Evolutionary conservation across 2,888 invertebrate genomes (phyloP).

Genomic region (Petrolisthes manimaculis): DNA sequence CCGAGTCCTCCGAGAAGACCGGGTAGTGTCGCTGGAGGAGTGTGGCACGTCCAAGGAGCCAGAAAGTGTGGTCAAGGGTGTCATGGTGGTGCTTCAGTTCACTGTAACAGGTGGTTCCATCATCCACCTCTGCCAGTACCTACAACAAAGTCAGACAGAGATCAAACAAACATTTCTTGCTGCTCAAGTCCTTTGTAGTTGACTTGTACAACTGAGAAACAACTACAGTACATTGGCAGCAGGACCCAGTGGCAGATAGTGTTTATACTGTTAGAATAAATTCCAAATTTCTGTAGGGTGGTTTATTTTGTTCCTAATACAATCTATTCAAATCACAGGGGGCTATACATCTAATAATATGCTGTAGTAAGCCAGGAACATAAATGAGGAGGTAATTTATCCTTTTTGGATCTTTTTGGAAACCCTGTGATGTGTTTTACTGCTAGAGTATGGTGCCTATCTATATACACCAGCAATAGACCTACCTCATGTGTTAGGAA

Average conservation of each 20-base stretch:
- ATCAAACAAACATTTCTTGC: too few species aligned
- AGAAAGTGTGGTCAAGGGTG: constrained; percentile 80
- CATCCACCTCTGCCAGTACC: constrained; percentile 63
- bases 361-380: neutral
- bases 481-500: constrained; percentile 81
- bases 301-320: too few species aligned
- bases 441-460: too few species aligned
- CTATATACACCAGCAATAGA: neutral
- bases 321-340: too few species aligned
- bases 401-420: neutral
- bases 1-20: constrained; percentile 77
- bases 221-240: too few species aligned
- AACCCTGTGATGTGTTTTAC: neutral
- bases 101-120: constrained; percentile 47
- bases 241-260: too few species aligned
- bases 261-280: too few species aligned
- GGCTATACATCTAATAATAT: neutral
- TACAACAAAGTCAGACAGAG: neutral
- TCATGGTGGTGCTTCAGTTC: constrained; percentile 65
- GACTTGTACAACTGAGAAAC: too few species aligned
- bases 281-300: too few species aligned
- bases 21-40: constrained; percentile 76
- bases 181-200: too few species aligned
- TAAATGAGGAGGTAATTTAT: neutral
- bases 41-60: constrained; percentile 82